A percentile compares a stretch with the other conserved stretches of the same genome.
Conservation (phyloP, 2,888 invertebrate species). For the Troides oblongomaculatus region DNA sequence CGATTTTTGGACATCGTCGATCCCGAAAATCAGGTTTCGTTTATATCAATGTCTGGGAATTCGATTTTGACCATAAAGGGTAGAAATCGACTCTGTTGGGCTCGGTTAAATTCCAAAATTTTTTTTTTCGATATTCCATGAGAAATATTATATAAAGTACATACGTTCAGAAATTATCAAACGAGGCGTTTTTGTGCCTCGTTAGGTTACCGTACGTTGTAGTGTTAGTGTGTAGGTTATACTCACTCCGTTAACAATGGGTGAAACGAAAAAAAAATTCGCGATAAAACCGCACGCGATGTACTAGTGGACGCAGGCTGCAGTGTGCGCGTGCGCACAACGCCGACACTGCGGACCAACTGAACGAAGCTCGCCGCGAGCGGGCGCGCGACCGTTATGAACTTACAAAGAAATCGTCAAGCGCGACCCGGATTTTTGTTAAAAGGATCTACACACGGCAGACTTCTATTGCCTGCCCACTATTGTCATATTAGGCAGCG, state of each 20-base stretch:
- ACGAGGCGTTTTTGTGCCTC: no score
- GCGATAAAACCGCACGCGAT: not conserved
- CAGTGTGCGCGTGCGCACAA: not conserved
- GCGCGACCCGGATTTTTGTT: not conserved
- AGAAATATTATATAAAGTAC: no score
- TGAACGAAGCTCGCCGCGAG: not conserved
- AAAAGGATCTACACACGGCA: not conserved
- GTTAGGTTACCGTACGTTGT: no score
- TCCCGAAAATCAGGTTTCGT: no score
- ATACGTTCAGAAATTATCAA: no score
- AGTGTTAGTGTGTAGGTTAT: no score
- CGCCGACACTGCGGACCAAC: not conserved
- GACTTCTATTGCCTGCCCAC: not conserved
- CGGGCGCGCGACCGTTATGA: not conserved
- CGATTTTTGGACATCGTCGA: no score
- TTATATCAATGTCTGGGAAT: no score
- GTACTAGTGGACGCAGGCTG: not conserved
- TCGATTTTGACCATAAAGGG: no score
- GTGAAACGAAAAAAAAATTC: not conserved
- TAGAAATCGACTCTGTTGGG: no score
- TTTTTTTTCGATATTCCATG: no score
- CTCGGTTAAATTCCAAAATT: no score
- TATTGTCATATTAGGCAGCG: not conserved
- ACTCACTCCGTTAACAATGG: not conserved
- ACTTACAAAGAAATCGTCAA: constrained; percentile 2